Evolutionary conservation across 1,140 invertebrate genomes (phyloP), one percentile per base, ranked within the genome.

Genomic region (Macrocentrus cingulum): DNA sequence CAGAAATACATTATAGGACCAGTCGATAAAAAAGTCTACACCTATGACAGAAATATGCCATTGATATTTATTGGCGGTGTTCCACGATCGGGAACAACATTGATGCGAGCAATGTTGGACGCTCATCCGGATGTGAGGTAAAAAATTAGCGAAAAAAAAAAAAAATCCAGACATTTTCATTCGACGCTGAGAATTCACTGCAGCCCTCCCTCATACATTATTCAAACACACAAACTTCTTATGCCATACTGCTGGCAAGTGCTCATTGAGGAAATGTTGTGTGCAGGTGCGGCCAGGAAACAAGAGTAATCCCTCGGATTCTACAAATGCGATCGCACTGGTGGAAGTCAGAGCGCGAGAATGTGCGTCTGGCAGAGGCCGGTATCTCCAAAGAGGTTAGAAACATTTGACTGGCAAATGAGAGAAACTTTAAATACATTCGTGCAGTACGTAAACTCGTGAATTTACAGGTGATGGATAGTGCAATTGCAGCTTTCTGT

Each of bases 211-310:
- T n/a, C 36, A 39, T 39, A 15, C 36, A 39, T 39, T 39, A 39
- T 39, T 39, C 36, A 39, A 4, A 5, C 25, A 29, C 4, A 9
- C 25, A 29, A 29, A 29, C 8, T 39, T 5, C 13, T 39, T 4
- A 39, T 39, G 3, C 36, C 13, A 34, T 34, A 7, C 36, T 15
- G 3, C 13, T 15, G 7, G 15, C 3, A 29, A 25, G 61, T 63
- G 59, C 63, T 81, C 51, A n/a, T n/a, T n/a, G n/a, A n/a, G n/a
- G n/a, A n/a, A n/a, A n/a, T n/a, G n/a, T n/a, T n/a, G n/a, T n/a
- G n/a, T n/a, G n/a, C 62, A 88, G 95, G 78, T 99, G 97, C 81
- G 97, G 97, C 4, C 96, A 98, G 80, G 97, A 99, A 80, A 99
- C 97, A 5, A 84, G 97, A 60, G 93, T 99, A 39, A 96, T 99